Percentiles rank a stretch among this genome's conserved stretches.
Evolutionary conservation across 1,140 invertebrate species (phyloP).

Genomic region (Popillia japonica): DNA sequence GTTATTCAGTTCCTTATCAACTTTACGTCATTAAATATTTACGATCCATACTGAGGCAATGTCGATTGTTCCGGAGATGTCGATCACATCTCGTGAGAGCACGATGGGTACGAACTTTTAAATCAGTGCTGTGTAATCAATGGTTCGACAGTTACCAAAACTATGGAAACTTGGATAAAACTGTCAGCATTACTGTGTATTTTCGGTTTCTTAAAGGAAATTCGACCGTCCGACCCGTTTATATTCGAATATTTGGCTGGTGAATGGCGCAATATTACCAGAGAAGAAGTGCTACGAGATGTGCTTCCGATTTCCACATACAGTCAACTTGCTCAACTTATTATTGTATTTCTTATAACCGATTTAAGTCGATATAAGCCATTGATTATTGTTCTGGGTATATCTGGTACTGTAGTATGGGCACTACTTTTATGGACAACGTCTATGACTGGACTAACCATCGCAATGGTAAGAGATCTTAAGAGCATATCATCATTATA

Average conservation of each 20-base stretch:
- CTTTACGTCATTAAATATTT: slow-evolving; percentile 23
- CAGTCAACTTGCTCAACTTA: slow-evolving; percentile 71
- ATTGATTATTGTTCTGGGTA: slow-evolving; percentile 78
- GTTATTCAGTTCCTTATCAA: slow-evolving; percentile 1
- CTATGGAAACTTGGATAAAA: slow-evolving; percentile 67
- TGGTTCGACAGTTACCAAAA: neutral
- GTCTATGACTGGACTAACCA: slow-evolving; percentile 65
- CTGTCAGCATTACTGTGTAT: slow-evolving; percentile 74
- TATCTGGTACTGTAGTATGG: slow-evolving; percentile 75
- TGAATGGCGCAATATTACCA: slow-evolving; percentile 73
- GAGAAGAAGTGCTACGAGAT: slow-evolving; percentile 71
- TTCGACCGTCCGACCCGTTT: slow-evolving; percentile 81
- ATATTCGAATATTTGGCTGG: slow-evolving; percentile 75
- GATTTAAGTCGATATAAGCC: slow-evolving; percentile 86
- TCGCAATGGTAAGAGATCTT: slow-evolving; percentile 61
- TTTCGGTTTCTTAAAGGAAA: slow-evolving; percentile 82
- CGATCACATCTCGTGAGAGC: neutral
- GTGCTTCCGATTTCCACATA: slow-evolving; percentile 83
- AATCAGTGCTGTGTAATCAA: neutral
- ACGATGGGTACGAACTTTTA: neutral
- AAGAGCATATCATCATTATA: slow-evolving; percentile 45
- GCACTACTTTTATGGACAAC: slow-evolving; percentile 75
- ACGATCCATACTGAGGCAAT: neutral
- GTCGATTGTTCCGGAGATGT: neutral
- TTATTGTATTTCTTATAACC: slow-evolving; percentile 80